A percentile compares a stretch with the other conserved stretches of the same genome.
Conservation (phyloP, 2,113 vertebrate species). For the Procavia capensis region DNA sequence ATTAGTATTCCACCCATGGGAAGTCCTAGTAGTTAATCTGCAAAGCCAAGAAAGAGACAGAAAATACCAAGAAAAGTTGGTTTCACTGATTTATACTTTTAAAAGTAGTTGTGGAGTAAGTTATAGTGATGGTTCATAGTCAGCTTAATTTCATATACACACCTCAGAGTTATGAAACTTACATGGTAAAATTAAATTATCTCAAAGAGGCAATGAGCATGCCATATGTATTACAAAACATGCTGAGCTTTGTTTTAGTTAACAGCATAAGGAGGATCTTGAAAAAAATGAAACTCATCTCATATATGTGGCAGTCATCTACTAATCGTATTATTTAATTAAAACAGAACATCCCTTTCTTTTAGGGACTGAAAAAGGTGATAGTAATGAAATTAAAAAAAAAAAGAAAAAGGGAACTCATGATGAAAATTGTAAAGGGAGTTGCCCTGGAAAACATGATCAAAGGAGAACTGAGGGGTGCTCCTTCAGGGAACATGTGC, state of each 20-base stretch:
- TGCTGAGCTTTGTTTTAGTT: neutral
- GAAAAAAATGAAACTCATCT: constrained; percentile 33
- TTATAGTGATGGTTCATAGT: neutral
- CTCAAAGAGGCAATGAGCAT: neutral
- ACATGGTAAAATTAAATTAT: neutral
- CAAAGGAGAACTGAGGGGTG: neutral
- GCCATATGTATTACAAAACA: neutral
- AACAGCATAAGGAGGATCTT: neutral
- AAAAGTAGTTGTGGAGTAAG: neutral
- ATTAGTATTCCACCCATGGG: neutral
- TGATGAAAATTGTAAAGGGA: neutral
- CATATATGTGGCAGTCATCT: neutral
- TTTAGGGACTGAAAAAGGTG: neutral
- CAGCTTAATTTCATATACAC: constrained; percentile 13
- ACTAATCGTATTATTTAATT: neutral
- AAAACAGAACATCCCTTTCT: neutral
- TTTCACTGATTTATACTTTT: neutral
- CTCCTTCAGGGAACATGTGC: rapidly evolving
- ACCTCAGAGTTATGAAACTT: neutral
- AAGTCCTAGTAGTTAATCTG: neutral
- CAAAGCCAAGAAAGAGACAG: too few species aligned
- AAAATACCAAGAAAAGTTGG: neutral
- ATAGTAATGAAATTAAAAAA: neutral
- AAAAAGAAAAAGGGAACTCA: neutral
- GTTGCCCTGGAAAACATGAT: neutral